These are phyloP conservation scores for Cheilosia vulpina DNA, from an alignment of 2,888 invertebrate genomes.

Conservation along the genomic window DNA sequence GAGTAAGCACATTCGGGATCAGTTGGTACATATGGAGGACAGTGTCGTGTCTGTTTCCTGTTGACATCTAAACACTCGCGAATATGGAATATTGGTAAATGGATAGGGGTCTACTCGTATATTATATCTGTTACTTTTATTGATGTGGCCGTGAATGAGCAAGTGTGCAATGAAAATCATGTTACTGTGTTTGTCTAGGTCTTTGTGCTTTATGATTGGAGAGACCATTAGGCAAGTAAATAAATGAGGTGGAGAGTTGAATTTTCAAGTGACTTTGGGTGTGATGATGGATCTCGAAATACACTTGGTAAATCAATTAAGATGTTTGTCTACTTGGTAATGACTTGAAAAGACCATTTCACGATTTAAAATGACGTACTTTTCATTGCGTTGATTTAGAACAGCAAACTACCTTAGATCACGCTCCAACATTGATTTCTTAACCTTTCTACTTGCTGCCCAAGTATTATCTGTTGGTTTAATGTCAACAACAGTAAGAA, in stretches of 20 bases:
- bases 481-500: no score
- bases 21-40: constrained; percentile 22
- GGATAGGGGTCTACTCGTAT: constrained; percentile 32
- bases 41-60: constrained; percentile 11
- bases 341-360: neutral
- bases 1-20: constrained; percentile 49
- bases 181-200: constrained; percentile 28
- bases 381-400: no score
- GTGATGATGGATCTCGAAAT: neutral
- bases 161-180: constrained; percentile 48
- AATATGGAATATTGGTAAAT: constrained; percentile 24
- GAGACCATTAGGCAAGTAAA: constrained; percentile 61
- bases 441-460: no score
- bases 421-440: no score
- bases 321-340: neutral
- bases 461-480: no score
- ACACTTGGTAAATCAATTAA: neutral
- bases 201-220: constrained; percentile 22
- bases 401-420: no score
- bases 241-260: constrained; percentile 5
- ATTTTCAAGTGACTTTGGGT: neutral
- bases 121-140: constrained; percentile 22
- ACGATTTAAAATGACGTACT: no score
- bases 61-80: constrained; percentile 25
- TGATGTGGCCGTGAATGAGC: constrained; percentile 42